These are phyloP conservation scores for Andrena fulva DNA, from an alignment of 2,888 invertebrate genomes.

Conservation along the genomic window DNA sequence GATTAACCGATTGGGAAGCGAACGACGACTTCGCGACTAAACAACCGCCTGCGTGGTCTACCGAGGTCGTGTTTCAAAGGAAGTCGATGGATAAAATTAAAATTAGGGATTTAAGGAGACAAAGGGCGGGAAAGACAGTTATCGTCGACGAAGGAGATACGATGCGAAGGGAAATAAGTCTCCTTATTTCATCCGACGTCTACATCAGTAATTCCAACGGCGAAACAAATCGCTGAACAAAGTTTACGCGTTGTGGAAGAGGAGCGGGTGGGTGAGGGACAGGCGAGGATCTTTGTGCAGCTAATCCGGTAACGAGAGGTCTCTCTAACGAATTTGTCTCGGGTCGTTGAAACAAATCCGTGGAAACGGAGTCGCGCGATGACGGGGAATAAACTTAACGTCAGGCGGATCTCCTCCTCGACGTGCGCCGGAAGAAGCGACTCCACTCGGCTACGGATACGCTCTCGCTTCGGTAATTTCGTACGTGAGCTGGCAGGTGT, in stretches of 20 bases:
- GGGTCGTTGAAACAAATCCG: constrained; percentile 31
- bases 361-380: constrained; percentile 12
- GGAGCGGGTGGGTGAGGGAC: neutral
- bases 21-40: neutral
- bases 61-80: neutral
- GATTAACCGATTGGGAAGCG: constrained; percentile 4
- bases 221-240: constrained; percentile 35
- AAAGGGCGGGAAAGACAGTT: constrained; percentile 3
- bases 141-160: neutral
- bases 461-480: neutral
- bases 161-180: neutral
- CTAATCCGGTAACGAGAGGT: constrained; percentile 21
- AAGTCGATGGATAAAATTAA: neutral
- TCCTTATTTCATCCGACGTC: constrained; percentile 1
- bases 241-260: constrained; percentile 22
- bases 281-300: constrained; percentile 20
- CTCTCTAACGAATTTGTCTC: constrained; percentile 46
- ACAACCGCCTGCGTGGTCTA: neutral
- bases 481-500: neutral
- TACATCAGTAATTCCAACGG: constrained; percentile 18
- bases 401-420: neutral
- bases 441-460: neutral
- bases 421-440: constrained; percentile 18
- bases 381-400: constrained; percentile 27
- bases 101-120: neutral